Evolutionary conservation across 2,113 vertebrate genomes (phyloP), one percentile per base, ranked within the genome.

Genomic region (Mungos mungo): DNA sequence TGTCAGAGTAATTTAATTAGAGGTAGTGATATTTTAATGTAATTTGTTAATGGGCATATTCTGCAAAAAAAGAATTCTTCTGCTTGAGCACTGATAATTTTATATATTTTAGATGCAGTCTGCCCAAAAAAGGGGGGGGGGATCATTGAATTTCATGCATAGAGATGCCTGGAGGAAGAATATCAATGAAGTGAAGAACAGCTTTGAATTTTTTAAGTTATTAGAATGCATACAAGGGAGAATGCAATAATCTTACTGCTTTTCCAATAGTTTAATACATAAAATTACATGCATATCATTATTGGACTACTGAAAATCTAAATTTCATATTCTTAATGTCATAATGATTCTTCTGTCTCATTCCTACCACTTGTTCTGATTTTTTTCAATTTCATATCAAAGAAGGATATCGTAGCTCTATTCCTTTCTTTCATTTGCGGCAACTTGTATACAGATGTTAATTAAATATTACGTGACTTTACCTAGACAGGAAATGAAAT

Each of bases 1-100:
- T 98, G 96, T 97, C 93, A 98, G 89, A 96, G 91, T 97, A 98
- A 98, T 98, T 98, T 97, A 98, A 98, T 98, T 98, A 98, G 98
- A 96, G 92, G 90, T 97, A 98, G 97, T 97, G 97, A 91, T 98
- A 97, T 96, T 98, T 98, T 95, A 98, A 33, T 98, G 23, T 98
- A 98, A 98, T 98, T 98, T 98, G 97, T 98, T 98, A 98, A 98
- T 98, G 96, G 93, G 92, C 94, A 93, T 74, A 96, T 74, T 97
- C 95, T 98, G 95, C 33, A 94, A 69, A 97, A 94, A 88, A 94
- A 54, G 7, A 98, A 93, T 94, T 91, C 98, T 97, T 98, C 96
- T 96, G 25, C 54, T 68, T 95, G 94, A 97, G 81, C 88, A 93
- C 88, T 95, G 98, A 96, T 96, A 94, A 97, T 98, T 98, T 98